Evolutionary conservation across 1,140 invertebrate genomes (phyloP).

Genomic region (Trichomalopsis sarcophagae): DNA sequence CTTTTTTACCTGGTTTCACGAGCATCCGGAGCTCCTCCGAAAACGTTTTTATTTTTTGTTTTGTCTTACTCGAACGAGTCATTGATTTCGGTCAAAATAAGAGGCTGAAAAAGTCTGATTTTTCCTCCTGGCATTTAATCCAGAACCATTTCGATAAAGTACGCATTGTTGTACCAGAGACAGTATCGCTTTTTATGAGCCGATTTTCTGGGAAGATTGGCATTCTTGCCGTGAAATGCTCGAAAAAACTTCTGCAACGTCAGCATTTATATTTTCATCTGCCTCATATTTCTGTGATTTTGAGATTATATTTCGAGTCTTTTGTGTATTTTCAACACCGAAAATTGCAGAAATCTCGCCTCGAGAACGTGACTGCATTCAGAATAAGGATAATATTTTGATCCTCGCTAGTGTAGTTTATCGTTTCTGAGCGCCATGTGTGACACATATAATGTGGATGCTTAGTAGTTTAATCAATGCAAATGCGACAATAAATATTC

Average conservation of each 20-base stretch:
- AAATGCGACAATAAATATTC: no score
- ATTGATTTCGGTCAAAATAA: not conserved
- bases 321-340: not conserved
- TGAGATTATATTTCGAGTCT: conserved; percentile 14
- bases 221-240: conserved; percentile 3
- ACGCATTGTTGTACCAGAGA: not conserved
- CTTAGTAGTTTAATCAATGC: no score
- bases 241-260: not conserved
- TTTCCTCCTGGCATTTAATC: not conserved
- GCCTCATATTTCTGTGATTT: not conserved
- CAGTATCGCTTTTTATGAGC: not conserved
- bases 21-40: not conserved
- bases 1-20: conserved; percentile 4
- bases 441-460: no score
- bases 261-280: not conserved
- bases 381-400: no score
- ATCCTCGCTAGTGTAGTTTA: no score
- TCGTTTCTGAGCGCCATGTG: no score
- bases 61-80: not conserved
- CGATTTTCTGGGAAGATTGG: not conserved
- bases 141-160: conserved; percentile 4
- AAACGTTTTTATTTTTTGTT: not conserved
- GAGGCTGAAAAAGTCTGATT: not conserved
- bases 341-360: no score
- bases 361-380: no score